Conservation (phyloP, 2,888 invertebrate genomes). For the Priocnemis perturbator region DNA sequence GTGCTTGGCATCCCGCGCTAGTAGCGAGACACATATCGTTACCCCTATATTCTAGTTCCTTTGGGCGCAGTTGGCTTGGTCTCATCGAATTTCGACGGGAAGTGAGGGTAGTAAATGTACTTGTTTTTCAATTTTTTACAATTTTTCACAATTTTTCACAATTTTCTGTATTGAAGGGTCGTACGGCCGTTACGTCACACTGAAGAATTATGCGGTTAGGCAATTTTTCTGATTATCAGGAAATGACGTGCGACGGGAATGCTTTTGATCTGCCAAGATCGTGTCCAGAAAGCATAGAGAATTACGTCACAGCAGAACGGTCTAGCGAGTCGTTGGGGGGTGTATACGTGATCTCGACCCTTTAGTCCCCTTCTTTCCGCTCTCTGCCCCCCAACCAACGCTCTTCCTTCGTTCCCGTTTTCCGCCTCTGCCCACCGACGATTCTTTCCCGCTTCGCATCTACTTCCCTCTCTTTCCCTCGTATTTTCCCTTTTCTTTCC, state of each 20-base stretch:
- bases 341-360: slow-evolving; percentile 3
- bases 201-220: too few relatives aligned
- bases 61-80: too few relatives aligned
- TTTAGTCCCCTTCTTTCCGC: slow-evolving; percentile 20
- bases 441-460: too few relatives aligned
- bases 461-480: neutral
- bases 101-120: too few relatives aligned
- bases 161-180: too few relatives aligned
- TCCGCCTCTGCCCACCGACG: slow-evolving; percentile 2
- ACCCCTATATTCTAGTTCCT: neutral
- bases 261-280: slow-evolving; percentile 26
- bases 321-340: slow-evolving; percentile 33
- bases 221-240: too few relatives aligned
- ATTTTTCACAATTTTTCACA: too few relatives aligned
- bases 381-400: neutral
- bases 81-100: too few relatives aligned
- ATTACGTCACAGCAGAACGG: slow-evolving; percentile 52
- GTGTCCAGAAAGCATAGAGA: slow-evolving; percentile 46
- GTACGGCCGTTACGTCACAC: too few relatives aligned
- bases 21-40: slow-evolving; percentile 2
- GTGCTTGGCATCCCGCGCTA: slow-evolving; percentile 23
- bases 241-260: too few relatives aligned
- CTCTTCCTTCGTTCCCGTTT: slow-evolving; percentile 9
- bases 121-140: too few relatives aligned
- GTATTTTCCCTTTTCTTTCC: slow-evolving; percentile 10